These are phyloP conservation scores for Hemicrepidius hirtus DNA, from an alignment of 2,888 invertebrate genomes.

Conservation along the genomic window DNA sequence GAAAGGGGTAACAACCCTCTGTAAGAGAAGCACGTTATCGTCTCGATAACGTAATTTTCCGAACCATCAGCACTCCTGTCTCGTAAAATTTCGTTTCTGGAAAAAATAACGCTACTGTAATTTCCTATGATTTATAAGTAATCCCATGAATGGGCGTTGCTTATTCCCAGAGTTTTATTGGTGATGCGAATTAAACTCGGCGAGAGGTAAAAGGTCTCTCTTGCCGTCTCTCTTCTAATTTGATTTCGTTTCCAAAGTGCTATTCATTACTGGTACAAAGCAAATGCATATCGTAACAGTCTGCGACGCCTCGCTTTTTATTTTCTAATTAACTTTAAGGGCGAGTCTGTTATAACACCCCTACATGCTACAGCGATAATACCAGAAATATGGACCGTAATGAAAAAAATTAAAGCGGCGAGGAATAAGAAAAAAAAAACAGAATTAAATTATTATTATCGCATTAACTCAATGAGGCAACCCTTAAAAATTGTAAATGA, in stretches of 20 bases:
- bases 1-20: background rate
- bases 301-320: slow-evolving; percentile 24
- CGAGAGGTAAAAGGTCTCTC: slow-evolving; percentile 20
- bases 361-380: slow-evolving; percentile 2
- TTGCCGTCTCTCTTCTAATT: slow-evolving; percentile 8
- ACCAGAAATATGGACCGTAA: background rate
- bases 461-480: too few species aligned
- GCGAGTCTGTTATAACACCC: slow-evolving; percentile 12
- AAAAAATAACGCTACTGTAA: slow-evolving; percentile 9
- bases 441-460: too few species aligned
- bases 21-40: background rate
- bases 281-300: slow-evolving; percentile 29
- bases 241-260: slow-evolving; percentile 28
- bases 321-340: slow-evolving; percentile 33
- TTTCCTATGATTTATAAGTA: slow-evolving; percentile 23
- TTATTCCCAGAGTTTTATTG: slow-evolving; percentile 15
- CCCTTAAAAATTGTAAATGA: too few species aligned
- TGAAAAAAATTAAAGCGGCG: background rate
- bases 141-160: slow-evolving; percentile 18
- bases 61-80: background rate
- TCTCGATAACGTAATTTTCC: background rate
- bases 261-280: slow-evolving; percentile 26
- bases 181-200: slow-evolving; percentile 16
- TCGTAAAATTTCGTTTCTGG: background rate
- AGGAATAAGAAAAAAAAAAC: too few species aligned